phyloP scores from a whole-genome alignment of 2,797 vertebrate species.

The Octomys mimax region DNA sequence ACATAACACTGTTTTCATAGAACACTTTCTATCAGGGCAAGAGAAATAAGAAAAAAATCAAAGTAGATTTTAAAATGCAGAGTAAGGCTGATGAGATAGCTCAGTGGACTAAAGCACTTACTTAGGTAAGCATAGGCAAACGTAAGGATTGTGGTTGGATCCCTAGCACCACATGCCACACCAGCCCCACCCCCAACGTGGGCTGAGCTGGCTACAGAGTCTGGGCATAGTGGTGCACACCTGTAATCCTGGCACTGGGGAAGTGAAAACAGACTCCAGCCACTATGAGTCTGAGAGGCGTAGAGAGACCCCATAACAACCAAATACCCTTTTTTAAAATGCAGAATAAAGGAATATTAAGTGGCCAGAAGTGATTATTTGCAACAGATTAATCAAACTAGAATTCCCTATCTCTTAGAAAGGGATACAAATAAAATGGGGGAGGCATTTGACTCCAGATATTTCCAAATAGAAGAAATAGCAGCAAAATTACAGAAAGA shows the following conservation, averaged over 20 bases:
- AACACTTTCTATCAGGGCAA: not conserved
- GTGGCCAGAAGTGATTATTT: not conserved
- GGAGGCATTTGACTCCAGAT: not conserved
- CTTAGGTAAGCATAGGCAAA: no score
- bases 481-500: not conserved
- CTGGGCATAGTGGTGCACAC: no score
- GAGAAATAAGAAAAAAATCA: not conserved
- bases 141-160: no score
- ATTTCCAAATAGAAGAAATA: not conserved
- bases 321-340: not conserved
- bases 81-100: not conserved
- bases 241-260: no score
- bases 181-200: no score
- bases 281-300: no score
- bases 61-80: constrained; percentile 16
- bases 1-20: not conserved
- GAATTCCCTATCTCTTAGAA: not conserved
- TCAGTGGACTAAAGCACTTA: no score
- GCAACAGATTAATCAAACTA: not conserved
- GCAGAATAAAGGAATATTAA: not conserved
- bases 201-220: no score
- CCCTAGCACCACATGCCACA: no score
- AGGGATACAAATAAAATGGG: not conserved
- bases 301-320: no score
- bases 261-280: no score